phyloP scores from a whole-genome alignment of 2,888 invertebrate genomes.

The Agelastica alni region DNA sequence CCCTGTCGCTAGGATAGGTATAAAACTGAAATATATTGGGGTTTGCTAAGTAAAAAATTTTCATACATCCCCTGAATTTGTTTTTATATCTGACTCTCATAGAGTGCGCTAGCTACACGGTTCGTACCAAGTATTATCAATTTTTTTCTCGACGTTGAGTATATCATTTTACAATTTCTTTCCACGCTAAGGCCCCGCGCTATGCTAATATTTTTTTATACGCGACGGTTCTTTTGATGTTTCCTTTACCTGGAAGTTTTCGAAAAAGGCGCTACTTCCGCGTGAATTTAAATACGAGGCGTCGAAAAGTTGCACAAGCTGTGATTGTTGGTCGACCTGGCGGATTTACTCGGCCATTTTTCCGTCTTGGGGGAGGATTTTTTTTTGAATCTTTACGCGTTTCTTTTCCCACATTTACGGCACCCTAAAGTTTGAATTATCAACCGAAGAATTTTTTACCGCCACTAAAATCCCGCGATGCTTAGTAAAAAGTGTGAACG shows the following conservation, averaged over 20 bases:
- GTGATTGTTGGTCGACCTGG: slow-evolving; percentile 5
- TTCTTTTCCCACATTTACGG: too few species aligned
- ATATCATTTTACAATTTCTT: too few species aligned
- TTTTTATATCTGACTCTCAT: neutral
- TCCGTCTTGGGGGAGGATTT: too few species aligned
- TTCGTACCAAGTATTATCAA: too few species aligned
- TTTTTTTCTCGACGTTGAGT: too few species aligned
- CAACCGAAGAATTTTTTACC: too few species aligned
- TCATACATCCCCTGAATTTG: neutral
- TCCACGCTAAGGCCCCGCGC: too few species aligned
- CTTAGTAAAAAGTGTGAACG: too few species aligned
- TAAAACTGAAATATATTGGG: neutral
- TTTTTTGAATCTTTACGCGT: too few species aligned
- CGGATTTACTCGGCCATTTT: neutral
- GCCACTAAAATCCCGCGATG: too few species aligned
- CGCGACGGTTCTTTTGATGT: slow-evolving; percentile 6
- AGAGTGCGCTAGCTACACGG: too few species aligned
- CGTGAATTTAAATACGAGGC: slow-evolving; percentile 13
- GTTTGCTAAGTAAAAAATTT: neutral
- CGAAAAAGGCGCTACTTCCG: neutral
- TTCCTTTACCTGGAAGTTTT: slow-evolving; percentile 13
- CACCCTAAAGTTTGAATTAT: too few species aligned
- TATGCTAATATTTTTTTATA: slow-evolving; percentile 17
- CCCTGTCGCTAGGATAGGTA: neutral
- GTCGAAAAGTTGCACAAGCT: slow-evolving; percentile 8